Base-by-base conservation (phyloP, 92 coral and sea anemone genomes). In the Zoanthus gigantus region DNA sequence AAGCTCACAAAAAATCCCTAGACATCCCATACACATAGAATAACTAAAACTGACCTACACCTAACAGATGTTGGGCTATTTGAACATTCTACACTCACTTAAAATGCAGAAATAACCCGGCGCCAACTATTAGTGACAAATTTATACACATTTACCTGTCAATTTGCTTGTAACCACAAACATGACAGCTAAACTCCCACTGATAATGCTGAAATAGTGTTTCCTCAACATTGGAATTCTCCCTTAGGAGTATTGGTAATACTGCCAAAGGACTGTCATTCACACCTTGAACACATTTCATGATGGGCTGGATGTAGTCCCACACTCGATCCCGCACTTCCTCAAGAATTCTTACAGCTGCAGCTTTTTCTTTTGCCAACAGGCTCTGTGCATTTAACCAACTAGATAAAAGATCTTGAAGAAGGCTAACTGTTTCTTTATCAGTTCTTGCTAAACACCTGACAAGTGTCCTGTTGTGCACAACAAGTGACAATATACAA, bases 211-310 rank as follows among this genome's bases (percentile, higher is more conserved):
- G 99, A 7, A 83, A 72, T 71, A 93, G 85, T 14, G 84, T 89
- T 45, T 97, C 92, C 28, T 85, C 37, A 14, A 90, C 86, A 2
- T 32, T 23, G 14, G 54, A n/a, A 74, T 88, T 90, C 56, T 94
- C 98, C 76, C 92, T 84, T n/a, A 97, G 87, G 72, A 97, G 80
- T n/a, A 94, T 61, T 7, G 89, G 98, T 58, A 97, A 83, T 6
- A 97, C 96, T 5, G 80, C 87, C 23, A 97, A 83, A 1, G 99
- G 97, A 16, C 98, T 94, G 83, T 97, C 99, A 71, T 97, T 94
- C 15, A 95, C 94, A 67, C 98, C 99, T 13, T 89, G 85, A 60
- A 89, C 71, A 65, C 99, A 97, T 78, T 95, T 93, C 97, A 97
- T 93, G 54, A 89, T 94, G 15, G 97, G 95, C 71, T 92, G 74